Percentiles rank a stretch among this genome's conserved stretches.
Conservation (phyloP, 35 echinoderm and acorn worm genomes). For the Heliocidaris tuberculata region DNA sequence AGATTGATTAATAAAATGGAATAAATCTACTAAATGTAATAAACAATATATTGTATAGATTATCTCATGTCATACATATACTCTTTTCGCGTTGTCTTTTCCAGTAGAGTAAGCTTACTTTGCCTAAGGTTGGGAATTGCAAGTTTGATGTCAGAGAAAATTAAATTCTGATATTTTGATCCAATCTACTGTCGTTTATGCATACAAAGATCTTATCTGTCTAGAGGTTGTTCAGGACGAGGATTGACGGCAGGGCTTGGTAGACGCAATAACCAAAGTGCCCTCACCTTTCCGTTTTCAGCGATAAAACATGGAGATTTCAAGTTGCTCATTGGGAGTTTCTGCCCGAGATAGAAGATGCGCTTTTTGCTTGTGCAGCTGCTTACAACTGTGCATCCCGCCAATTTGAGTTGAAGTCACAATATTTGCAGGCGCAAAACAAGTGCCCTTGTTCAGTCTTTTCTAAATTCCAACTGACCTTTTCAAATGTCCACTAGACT, state of each 20-base stretch:
- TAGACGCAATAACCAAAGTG: constrained; percentile 16
- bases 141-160: not conserved
- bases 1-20: too few relatives aligned
- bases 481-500: not conserved
- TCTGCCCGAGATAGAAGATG: not conserved
- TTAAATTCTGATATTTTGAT: not conserved
- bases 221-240: not conserved
- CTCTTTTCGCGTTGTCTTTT: not conserved
- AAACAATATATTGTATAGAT: not conserved
- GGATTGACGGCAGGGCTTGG: too few relatives aligned
- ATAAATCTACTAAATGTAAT: too few relatives aligned
- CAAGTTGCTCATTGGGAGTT: not conserved
- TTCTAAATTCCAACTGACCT: not conserved
- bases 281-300: constrained; percentile 7
- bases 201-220: constrained; percentile 2
- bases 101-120: not conserved
- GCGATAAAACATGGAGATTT: not conserved
- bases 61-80: not conserved
- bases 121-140: not conserved
- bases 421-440: not conserved
- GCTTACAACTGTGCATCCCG: not conserved
- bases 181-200: not conserved
- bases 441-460: not conserved
- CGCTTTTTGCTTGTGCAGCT: not conserved
- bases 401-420: not conserved